These are phyloP conservation scores for Centropristis striata DNA, from an alignment of 2,113 vertebrate genomes.

Conservation along the genomic window DNA sequence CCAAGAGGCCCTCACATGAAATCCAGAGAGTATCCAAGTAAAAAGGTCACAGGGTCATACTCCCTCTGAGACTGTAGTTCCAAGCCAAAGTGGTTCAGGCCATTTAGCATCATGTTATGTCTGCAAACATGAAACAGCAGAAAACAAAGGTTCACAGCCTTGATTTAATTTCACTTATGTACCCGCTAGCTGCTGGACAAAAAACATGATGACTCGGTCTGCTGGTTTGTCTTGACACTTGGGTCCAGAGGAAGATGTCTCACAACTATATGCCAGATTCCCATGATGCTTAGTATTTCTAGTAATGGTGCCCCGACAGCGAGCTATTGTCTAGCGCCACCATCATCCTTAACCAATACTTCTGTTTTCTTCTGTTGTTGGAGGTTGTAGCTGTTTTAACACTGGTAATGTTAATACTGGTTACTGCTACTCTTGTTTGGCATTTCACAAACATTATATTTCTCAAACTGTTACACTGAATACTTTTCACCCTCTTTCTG, in stretches of 20 bases:
- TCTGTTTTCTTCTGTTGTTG: too few relatives aligned
- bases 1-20: not conserved
- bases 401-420: too few relatives aligned
- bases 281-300: not conserved
- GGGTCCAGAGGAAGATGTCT: not conserved
- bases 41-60: constrained; percentile 11
- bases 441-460: too few relatives aligned
- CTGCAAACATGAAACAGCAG: not conserved
- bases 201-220: not conserved
- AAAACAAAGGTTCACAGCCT: not conserved
- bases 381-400: too few relatives aligned
- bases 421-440: too few relatives aligned
- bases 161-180: not conserved
- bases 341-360: too few relatives aligned
- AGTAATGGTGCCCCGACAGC: not conserved
- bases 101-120: constrained; percentile 25
- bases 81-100: not conserved
- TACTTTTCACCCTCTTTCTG: too few relatives aligned
- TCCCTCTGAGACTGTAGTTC: not conserved
- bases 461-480: too few relatives aligned
- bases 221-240: not conserved
- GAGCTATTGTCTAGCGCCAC: too few relatives aligned
- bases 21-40: not conserved
- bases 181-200: not conserved
- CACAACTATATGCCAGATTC: not conserved